phyloP scores from a whole-genome alignment of 2,797 vertebrate genomes.

The Enteromius unitaeniatus region DNA sequence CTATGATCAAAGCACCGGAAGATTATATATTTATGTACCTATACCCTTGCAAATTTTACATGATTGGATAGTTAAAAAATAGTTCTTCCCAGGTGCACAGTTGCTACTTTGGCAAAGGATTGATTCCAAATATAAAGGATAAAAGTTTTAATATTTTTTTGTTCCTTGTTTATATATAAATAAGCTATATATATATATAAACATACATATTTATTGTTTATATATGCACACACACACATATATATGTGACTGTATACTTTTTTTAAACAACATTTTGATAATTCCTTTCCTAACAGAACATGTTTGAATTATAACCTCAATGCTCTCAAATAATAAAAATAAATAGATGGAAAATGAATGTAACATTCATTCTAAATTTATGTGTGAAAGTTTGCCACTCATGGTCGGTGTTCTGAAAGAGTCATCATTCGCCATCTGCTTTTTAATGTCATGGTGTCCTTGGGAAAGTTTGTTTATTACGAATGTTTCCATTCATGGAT shows the following conservation, averaged over 20 bases:
- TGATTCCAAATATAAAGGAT: slow-evolving; percentile 56
- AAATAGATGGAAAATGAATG: slow-evolving; percentile 73
- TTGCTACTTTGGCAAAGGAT: slow-evolving; percentile 49
- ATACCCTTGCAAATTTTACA: slow-evolving; percentile 48
- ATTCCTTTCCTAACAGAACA: slow-evolving; percentile 83
- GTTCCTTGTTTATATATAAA: slow-evolving; percentile 75
- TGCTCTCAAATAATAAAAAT: slow-evolving; percentile 81
- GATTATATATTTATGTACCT: slow-evolving; percentile 67
- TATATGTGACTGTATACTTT: slow-evolving; percentile 82
- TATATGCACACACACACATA: slow-evolving; percentile 78
- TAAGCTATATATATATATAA: slow-evolving; percentile 77
- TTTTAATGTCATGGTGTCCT: slow-evolving; percentile 16
- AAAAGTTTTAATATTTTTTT: slow-evolving; percentile 62
- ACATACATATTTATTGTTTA: slow-evolving; percentile 77
- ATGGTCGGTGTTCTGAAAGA: slow-evolving; percentile 13
- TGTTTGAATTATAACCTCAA: slow-evolving; percentile 83
- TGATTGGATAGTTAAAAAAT: slow-evolving; percentile 36
- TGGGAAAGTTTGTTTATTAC: neutral
- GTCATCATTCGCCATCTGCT: neutral
- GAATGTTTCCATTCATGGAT: neutral
- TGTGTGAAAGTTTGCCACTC: slow-evolving; percentile 36
- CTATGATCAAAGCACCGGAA: slow-evolving; percentile 73
- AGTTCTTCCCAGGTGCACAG: slow-evolving; percentile 48
- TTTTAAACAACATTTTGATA: slow-evolving; percentile 85
- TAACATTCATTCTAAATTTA: slow-evolving; percentile 27